A percentile compares a stretch with the other conserved stretches of the same genome.
phyloP scores from a whole-genome alignment of 2,888 invertebrate species.

The Pogonocherus hispidulus region DNA sequence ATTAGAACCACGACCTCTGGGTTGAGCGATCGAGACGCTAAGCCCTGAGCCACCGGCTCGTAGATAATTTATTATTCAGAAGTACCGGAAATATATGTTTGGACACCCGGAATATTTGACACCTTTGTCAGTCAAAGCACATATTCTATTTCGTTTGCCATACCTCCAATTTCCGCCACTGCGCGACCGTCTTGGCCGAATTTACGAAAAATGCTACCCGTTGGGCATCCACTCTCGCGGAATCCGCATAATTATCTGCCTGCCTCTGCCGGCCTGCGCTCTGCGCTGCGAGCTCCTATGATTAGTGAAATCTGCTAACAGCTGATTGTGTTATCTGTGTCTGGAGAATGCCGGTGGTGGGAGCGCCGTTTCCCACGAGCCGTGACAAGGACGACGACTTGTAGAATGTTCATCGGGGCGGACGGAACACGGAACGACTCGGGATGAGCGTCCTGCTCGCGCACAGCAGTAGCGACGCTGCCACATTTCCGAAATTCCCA shows the following conservation, averaged over 20 bases:
- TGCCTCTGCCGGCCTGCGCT: too few species aligned
- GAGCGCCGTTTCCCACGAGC: constrained; percentile 47
- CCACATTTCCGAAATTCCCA: not conserved
- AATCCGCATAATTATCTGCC: constrained; percentile 1
- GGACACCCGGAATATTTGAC: too few species aligned
- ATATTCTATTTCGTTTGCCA: too few species aligned
- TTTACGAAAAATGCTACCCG: not conserved
- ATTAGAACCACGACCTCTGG: too few species aligned
- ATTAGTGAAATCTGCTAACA: constrained; percentile 62
- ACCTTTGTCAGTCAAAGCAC: too few species aligned
- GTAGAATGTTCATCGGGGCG: constrained; percentile 59
- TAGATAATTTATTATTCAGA: too few species aligned
- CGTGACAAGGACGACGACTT: constrained; percentile 65
- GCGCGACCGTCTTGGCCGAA: not conserved
- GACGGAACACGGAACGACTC: constrained; percentile 35
- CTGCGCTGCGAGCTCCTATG: constrained; percentile 53
- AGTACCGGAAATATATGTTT: too few species aligned
- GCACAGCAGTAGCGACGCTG: not conserved
- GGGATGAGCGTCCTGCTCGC: constrained; percentile 32
- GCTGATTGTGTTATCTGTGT: constrained; percentile 62
- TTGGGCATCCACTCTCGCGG: not conserved
- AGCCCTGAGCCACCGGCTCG: too few species aligned
- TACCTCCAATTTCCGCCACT: not conserved
- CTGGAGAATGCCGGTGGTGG: constrained; percentile 59
- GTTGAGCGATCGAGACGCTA: too few species aligned